A percentile compares a stretch with the other conserved stretches of the same genome.
These are phyloP conservation scores for Ceratosolen fusciceps DNA, from an alignment of 1,140 invertebrate genomes.

Conservation along the genomic window DNA sequence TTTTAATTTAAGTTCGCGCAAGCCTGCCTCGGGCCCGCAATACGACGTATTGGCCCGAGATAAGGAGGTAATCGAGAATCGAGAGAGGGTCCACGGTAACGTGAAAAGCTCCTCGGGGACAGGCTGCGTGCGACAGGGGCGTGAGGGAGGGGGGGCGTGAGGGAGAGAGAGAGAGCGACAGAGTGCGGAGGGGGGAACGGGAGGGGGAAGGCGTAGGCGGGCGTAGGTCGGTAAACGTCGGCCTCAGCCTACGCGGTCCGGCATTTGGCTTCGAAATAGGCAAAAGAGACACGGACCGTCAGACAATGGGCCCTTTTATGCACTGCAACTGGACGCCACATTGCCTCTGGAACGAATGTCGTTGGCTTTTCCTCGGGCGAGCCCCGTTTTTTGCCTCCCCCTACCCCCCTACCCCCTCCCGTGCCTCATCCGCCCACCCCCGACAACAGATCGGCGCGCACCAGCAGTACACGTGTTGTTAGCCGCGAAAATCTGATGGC, in stretches of 20 bases:
- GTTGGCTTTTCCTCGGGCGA: not conserved
- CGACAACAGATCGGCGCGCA: too few species aligned
- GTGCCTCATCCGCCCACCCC: too few species aligned
- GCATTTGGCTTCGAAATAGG: too few species aligned
- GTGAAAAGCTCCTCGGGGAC: not conserved
- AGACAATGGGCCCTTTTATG: constrained; percentile 1
- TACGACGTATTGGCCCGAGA: too few species aligned
- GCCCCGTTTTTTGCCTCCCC: constrained; percentile 2
- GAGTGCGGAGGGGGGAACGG: not conserved
- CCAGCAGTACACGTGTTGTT: too few species aligned
- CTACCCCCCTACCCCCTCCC: not conserved
- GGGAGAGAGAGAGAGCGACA: not conserved
- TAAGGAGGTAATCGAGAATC: too few species aligned
- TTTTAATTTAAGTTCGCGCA: too few species aligned
- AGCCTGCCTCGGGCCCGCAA: not conserved
- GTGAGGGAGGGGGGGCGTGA: not conserved
- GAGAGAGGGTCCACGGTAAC: too few species aligned
- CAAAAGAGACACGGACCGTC: not conserved
- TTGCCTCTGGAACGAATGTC: not conserved
- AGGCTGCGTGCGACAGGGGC: not conserved
- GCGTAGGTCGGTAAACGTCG: not conserved
- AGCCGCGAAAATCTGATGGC: not conserved
- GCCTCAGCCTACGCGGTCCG: not conserved
- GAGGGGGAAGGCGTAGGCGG: not conserved
- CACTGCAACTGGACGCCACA: constrained; percentile 14